Conservation (phyloP, 2,113 vertebrate genomes). For the Maylandia zebra region DNA sequence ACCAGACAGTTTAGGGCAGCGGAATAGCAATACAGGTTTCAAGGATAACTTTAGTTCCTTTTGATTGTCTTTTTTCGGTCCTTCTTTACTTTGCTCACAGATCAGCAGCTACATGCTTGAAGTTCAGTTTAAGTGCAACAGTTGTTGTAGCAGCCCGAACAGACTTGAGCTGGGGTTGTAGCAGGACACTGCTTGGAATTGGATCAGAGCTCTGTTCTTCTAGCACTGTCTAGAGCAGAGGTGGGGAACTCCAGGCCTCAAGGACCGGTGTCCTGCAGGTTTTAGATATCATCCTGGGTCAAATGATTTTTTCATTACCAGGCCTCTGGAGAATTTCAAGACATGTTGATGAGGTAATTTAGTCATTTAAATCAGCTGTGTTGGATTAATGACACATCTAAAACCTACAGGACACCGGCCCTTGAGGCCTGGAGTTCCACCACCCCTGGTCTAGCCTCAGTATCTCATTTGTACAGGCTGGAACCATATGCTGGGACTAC, state of each 20-base stretch:
- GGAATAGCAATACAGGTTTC: neutral
- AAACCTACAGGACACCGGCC: fast-evolving
- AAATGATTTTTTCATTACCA: neutral
- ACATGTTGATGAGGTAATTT: neutral
- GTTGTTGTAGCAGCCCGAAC: neutral
- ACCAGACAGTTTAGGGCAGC: neutral
- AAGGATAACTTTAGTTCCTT: neutral
- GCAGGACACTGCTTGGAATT: neutral
- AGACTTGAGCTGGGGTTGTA: neutral
- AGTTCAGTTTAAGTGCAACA: neutral
- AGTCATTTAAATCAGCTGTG: neutral
- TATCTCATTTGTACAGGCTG: neutral
- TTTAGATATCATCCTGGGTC: neutral
- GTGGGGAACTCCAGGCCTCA: neutral
- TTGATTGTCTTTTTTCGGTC: neutral
- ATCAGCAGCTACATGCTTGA: neutral
- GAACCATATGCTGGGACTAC: neutral
- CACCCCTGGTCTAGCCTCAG: neutral
- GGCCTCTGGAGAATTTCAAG: neutral
- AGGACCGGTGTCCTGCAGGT: neutral
- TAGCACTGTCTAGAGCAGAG: neutral
- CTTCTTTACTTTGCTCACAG: neutral
- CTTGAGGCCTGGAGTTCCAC: neutral
- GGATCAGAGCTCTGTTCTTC: neutral
- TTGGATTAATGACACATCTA: neutral